phyloP scores from a whole-genome alignment of 1,140 invertebrate genomes.

The Globodera ellingtonae region DNA sequence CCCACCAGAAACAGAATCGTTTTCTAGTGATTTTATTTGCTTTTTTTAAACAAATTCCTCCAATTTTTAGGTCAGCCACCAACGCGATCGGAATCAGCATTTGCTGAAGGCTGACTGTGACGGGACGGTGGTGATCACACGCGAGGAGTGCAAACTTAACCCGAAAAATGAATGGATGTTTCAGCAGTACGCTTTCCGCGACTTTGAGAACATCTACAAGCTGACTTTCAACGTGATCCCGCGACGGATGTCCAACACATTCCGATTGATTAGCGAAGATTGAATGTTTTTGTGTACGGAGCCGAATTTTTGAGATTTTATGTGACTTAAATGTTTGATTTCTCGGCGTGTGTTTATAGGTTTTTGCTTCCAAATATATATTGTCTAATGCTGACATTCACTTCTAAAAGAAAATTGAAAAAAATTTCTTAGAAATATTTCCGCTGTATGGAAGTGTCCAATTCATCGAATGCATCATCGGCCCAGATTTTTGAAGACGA shows the following conservation, averaged over 20 bases:
- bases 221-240: constrained; percentile 48
- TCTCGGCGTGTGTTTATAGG: background rate
- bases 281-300: constrained; percentile 27
- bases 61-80: constrained; percentile 23
- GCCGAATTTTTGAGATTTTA: background rate
- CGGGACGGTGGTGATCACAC: constrained; percentile 39
- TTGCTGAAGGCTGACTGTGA: constrained; percentile 35
- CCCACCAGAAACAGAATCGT: too few species aligned
- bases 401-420: background rate
- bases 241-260: constrained; percentile 48
- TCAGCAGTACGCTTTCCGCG: constrained; percentile 29
- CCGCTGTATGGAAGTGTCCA: background rate
- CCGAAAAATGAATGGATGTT: constrained; percentile 36
- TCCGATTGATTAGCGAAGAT: constrained; percentile 46
- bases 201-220: constrained; percentile 46
- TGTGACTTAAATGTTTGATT: too few species aligned
- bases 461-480: constrained; percentile 6
- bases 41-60: too few species aligned
- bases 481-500: background rate
- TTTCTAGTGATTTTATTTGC: too few species aligned
- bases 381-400: too few species aligned
- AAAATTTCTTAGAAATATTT: background rate
- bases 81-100: constrained; percentile 20
- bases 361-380: background rate
- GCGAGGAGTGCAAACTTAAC: constrained; percentile 36